These are phyloP conservation scores for Leptura quadrifasciata DNA, from an alignment of 2,888 invertebrate species.

Conservation along the genomic window DNA sequence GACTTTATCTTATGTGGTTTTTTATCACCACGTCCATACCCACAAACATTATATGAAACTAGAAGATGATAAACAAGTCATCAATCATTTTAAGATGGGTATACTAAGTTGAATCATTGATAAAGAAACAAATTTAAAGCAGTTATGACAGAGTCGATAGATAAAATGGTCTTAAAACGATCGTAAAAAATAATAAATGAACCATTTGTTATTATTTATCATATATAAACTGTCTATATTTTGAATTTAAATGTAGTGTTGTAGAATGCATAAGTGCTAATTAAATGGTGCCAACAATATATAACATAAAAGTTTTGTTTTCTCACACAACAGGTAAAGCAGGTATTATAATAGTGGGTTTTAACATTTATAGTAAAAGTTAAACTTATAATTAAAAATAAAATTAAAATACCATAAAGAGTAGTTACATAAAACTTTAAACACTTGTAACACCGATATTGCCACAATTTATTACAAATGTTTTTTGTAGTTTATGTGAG, in stretches of 20 bases:
- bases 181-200: background rate
- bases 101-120: background rate
- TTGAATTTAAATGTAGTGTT: background rate
- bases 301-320: background rate
- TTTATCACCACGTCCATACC: slow-evolving; percentile 5
- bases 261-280: background rate
- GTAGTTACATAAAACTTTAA: background rate
- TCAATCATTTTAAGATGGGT: slow-evolving; percentile 29
- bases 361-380: background rate
- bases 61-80: slow-evolving; percentile 29
- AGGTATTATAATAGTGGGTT: background rate
- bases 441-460: background rate
- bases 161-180: background rate
- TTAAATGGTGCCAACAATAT: background rate
- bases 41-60: slow-evolving; percentile 15
- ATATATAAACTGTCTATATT: background rate
- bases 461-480: background rate
- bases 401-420: background rate
- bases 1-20: slow-evolving; percentile 20
- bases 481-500: background rate
- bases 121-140: slow-evolving; percentile 9
- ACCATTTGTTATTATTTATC: background rate
- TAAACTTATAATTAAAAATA: background rate
- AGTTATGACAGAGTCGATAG: background rate
- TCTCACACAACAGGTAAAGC: background rate